phyloP scores from a whole-genome alignment of 2,113 vertebrate species.

The Larimichthys polyactis region DNA sequence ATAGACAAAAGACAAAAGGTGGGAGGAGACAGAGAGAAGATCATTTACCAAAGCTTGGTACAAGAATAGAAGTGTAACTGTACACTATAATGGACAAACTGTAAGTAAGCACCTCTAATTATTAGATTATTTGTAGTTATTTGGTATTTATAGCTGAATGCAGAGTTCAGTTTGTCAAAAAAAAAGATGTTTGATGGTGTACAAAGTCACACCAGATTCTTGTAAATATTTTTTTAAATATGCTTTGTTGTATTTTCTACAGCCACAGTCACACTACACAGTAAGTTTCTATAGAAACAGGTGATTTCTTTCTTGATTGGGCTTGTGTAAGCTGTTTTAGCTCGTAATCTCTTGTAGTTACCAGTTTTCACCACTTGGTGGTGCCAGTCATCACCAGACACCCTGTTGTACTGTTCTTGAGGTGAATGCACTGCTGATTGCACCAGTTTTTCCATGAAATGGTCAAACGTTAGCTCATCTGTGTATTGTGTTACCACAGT shows the following conservation, averaged over 20 bases:
- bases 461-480: neutral
- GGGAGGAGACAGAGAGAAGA: constrained; percentile 14
- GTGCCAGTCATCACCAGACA: constrained; percentile 18
- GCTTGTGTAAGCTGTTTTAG: neutral
- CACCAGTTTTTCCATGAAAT: constrained; percentile 8
- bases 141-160: neutral
- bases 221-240: constrained; percentile 18
- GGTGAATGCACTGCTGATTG: constrained; percentile 2
- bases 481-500: constrained; percentile 18
- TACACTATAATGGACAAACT: constrained; percentile 20
- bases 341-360: constrained; percentile 30
- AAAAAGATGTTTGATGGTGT: neutral
- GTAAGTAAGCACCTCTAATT: neutral
- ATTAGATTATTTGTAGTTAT: neutral
- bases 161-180: neutral
- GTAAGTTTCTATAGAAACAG: constrained; percentile 27
- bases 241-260: neutral
- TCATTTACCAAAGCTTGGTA: constrained; percentile 25
- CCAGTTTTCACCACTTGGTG: constrained; percentile 53
- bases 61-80: neutral
- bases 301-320: constrained; percentile 34
- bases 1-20: neutral
- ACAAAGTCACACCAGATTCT: neutral
- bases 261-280: neutral
- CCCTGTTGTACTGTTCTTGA: neutral